Conservation (phyloP, 1,140 invertebrate genomes). For the Bombus terrestris region DNA sequence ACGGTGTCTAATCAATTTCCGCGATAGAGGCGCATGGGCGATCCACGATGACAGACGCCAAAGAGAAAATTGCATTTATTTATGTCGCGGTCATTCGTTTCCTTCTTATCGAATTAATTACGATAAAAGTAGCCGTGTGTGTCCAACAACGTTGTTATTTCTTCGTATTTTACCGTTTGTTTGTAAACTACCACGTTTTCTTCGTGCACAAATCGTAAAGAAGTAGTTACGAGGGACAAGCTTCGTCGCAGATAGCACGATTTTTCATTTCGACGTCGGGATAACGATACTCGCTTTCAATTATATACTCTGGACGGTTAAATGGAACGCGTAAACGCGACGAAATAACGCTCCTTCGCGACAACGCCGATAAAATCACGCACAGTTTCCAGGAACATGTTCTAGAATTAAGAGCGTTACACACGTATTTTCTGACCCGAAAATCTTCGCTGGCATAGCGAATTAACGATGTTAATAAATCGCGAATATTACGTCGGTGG, state of each 20-base stretch:
- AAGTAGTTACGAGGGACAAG: neutral
- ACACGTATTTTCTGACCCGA: neutral
- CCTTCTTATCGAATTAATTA: conserved; percentile 63
- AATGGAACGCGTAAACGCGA: neutral
- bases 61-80: conserved; percentile 57
- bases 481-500: neutral
- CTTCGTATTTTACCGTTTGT: neutral
- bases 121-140: conserved; percentile 39
- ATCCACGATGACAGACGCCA: neutral
- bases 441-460: neutral
- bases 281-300: conserved; percentile 24
- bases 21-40: neutral
- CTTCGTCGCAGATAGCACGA: neutral
- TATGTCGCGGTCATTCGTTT: conserved; percentile 51
- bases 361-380: neutral
- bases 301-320: neutral
- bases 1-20: conserved; percentile 41
- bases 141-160: conserved; percentile 22
- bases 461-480: neutral
- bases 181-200: conserved; percentile 29
- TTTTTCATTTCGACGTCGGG: conserved; percentile 22
- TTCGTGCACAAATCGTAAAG: neutral
- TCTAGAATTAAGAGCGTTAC: neutral
- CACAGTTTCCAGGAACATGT: neutral
- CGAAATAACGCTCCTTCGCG: neutral